A percentile compares a stretch with the other conserved stretches of the same genome.
These are phyloP conservation scores for Halictus quadricinctus DNA, from an alignment of 2,888 invertebrate species.

Conservation along the genomic window DNA sequence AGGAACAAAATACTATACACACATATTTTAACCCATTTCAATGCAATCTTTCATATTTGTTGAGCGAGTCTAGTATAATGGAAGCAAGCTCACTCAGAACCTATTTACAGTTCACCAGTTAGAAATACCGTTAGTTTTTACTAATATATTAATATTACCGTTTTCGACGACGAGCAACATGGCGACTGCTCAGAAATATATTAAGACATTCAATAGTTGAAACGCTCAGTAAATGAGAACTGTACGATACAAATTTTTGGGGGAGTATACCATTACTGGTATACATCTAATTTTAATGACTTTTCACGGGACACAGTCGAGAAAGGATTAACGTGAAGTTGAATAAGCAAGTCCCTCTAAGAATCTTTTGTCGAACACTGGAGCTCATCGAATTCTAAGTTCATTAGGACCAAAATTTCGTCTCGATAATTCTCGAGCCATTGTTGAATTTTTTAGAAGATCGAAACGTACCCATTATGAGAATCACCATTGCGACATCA, in stretches of 20 bases:
- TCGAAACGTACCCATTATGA: neutral
- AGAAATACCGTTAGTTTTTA: slow-evolving; percentile 37
- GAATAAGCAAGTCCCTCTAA: slow-evolving; percentile 24
- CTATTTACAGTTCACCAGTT: slow-evolving; percentile 38
- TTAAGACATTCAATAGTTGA: slow-evolving; percentile 6
- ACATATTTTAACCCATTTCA: slow-evolving; percentile 42
- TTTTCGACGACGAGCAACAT: slow-evolving; percentile 29
- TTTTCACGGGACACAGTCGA: slow-evolving; percentile 35
- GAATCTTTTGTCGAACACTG: slow-evolving; percentile 47
- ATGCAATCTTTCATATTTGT: slow-evolving; percentile 41
- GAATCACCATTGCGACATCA: neutral
- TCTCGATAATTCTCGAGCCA: slow-evolving; percentile 31
- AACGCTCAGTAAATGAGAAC: neutral
- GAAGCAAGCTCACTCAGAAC: slow-evolving; percentile 22
- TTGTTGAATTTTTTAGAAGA: slow-evolving; percentile 10
- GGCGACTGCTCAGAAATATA: slow-evolving; percentile 7
- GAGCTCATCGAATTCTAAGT: slow-evolving; percentile 41
- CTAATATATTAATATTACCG: slow-evolving; percentile 31
- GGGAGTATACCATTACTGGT: neutral
- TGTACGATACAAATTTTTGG: slow-evolving; percentile 13
- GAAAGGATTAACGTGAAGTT: slow-evolving; percentile 35
- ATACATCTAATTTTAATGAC: slow-evolving; percentile 1
- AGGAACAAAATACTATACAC: slow-evolving; percentile 29
- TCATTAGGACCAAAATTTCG: slow-evolving; percentile 65
- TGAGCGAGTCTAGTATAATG: slow-evolving; percentile 27